Evolutionary conservation across 2,888 invertebrate genomes (phyloP).

Genomic region (Cataglyphis cursor): DNA sequence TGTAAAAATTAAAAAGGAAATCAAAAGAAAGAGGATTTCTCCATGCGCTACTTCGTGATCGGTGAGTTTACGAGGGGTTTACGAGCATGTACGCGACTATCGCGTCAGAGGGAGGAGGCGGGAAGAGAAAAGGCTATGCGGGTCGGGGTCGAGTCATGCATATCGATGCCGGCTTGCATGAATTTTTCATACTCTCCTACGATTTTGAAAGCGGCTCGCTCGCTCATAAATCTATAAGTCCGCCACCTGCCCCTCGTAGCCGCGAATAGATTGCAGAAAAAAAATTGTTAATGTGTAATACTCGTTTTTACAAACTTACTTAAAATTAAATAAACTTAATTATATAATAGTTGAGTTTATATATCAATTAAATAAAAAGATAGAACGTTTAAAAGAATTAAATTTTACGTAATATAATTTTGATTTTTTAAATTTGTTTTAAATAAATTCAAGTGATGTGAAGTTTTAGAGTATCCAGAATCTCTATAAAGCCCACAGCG

Average conservation of each 20-base stretch:
- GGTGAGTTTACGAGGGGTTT: constrained; percentile 61
- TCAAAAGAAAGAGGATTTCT: constrained; percentile 3
- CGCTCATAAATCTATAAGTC: constrained; percentile 70
- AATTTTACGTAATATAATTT: background rate
- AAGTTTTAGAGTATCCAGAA: background rate
- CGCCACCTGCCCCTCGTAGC: constrained; percentile 9
- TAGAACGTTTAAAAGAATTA: background rate
- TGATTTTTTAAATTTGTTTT: background rate
- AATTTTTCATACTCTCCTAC: constrained; percentile 80
- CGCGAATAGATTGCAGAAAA: background rate
- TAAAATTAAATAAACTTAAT: background rate
- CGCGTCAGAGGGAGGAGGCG: constrained; percentile 59
- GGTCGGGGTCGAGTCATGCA: constrained; percentile 83
- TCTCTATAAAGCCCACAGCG: background rate
- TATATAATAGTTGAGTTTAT: background rate
- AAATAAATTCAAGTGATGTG: background rate
- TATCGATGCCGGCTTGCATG: constrained; percentile 81
- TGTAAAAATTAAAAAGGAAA: background rate
- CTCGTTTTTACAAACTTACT: background rate
- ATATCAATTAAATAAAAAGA: background rate
- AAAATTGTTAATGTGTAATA: background rate
- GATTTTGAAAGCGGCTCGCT: constrained; percentile 70
- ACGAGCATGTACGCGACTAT: constrained; percentile 60
- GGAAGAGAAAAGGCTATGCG: constrained; percentile 76
- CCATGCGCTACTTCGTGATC: constrained; percentile 51